phyloP scores from a whole-genome alignment of 2,113 vertebrate species.

The Oplegnathus fasciatus region DNA sequence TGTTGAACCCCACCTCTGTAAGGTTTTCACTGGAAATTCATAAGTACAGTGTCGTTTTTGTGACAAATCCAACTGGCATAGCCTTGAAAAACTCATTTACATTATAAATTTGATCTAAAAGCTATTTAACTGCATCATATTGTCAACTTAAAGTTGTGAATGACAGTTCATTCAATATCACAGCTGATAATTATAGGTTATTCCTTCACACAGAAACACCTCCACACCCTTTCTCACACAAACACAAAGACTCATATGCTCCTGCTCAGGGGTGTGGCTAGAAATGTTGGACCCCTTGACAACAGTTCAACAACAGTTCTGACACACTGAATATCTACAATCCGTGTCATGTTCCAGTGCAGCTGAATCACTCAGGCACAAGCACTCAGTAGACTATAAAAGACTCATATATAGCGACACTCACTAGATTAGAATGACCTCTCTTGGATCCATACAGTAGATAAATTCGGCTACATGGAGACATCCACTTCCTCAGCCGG shows the following conservation, averaged over 20 bases:
- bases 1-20: constrained; percentile 17
- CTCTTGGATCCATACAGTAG: neutral
- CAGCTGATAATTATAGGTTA: constrained; percentile 66
- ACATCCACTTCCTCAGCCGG: constrained; percentile 31
- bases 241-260: constrained; percentile 46
- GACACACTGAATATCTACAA: constrained; percentile 54
- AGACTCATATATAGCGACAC: constrained; percentile 3
- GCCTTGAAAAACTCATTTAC: neutral
- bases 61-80: neutral
- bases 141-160: neutral
- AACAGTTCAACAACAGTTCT: constrained; percentile 46
- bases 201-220: constrained; percentile 39
- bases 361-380: constrained; percentile 31
- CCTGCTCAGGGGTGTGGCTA: constrained; percentile 45
- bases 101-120: neutral
- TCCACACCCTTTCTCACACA: constrained; percentile 62
- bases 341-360: constrained; percentile 47
- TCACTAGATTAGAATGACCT: constrained; percentile 6
- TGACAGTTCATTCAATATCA: neutral
- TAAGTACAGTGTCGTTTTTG: neutral
- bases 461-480: neutral
- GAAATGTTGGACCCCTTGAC: constrained; percentile 32
- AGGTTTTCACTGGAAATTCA: constrained; percentile 8
- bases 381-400: constrained; percentile 52
- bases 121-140: neutral